Percentiles rank a stretch among this genome's conserved stretches.
phyloP scores from a whole-genome alignment of 2,888 invertebrate species.

The Rhaphigaster nebulosa region DNA sequence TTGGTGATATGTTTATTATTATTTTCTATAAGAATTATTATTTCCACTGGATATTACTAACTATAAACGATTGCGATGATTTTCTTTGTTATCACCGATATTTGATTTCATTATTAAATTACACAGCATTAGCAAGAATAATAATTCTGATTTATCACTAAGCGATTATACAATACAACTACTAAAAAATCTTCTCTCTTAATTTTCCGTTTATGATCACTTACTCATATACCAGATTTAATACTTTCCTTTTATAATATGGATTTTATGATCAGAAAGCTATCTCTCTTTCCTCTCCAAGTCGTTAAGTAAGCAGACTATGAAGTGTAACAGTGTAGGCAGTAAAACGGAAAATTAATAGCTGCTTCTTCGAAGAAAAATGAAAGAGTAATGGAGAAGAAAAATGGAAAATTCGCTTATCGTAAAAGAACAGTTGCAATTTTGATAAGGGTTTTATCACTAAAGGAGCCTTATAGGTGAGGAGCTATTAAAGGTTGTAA shows the following conservation, averaged over 20 bases:
- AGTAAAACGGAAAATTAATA: conserved; percentile 39
- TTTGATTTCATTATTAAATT: too few relatives aligned
- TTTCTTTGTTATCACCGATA: too few relatives aligned
- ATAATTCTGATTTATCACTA: background rate
- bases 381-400: conserved; percentile 25
- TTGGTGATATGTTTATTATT: too few relatives aligned
- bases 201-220: background rate
- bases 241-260: background rate
- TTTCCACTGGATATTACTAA: too few relatives aligned
- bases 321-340: conserved; percentile 20
- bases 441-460: conserved; percentile 29
- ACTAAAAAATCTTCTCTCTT: background rate
- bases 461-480: background rate
- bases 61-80: too few relatives aligned
- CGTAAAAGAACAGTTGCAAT: conserved; percentile 40
- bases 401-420: conserved; percentile 38
- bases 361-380: background rate
- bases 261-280: background rate
- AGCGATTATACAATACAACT: background rate
- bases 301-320: background rate
- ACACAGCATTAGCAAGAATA: background rate
- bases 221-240: background rate
- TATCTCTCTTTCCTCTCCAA: background rate
- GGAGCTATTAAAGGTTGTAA: conserved; percentile 29
- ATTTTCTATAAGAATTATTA: too few relatives aligned